Conservation (phyloP, 2,113 vertebrate species). For the Dascyllus trimaculatus region DNA sequence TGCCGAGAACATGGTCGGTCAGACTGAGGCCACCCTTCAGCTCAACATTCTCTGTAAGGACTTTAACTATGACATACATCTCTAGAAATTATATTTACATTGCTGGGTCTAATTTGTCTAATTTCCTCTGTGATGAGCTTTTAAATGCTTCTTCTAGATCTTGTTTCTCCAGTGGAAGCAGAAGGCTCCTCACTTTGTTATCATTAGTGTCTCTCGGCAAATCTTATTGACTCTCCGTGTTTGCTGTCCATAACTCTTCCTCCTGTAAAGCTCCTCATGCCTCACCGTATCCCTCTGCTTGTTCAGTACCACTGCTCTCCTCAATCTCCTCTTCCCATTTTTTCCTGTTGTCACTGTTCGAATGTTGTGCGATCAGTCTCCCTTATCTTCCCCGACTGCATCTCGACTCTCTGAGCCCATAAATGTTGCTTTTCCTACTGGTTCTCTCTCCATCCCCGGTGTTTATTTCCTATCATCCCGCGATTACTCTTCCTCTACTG, state of each 20-base stretch:
- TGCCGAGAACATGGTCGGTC: constrained; percentile 96
- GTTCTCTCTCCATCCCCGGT: constrained; percentile 38
- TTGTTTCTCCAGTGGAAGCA: constrained; percentile 56
- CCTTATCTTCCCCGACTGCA: constrained; percentile 3
- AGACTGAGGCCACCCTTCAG: constrained; percentile 89
- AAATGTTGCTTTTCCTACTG: constrained; percentile 59
- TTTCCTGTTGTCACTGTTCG: constrained; percentile 47
- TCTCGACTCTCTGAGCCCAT: constrained; percentile 30
- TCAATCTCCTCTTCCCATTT: constrained; percentile 40
- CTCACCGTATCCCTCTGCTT: constrained; percentile 53
- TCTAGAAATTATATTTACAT: constrained; percentile 26
- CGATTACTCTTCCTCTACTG: constrained; percentile 79
- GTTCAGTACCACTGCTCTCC: constrained; percentile 41
- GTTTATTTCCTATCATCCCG: constrained; percentile 64
- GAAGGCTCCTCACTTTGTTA: constrained; percentile 62
- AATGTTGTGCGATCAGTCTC: constrained; percentile 22
- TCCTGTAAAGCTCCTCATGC: constrained; percentile 73
- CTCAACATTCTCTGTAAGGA: constrained; percentile 97
- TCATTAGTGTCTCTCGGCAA: constrained; percentile 68
- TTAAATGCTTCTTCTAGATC: constrained; percentile 46
- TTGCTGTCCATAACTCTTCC: constrained; percentile 80
- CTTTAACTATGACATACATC: constrained; percentile 22
- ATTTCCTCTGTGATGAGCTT: constrained; percentile 55
- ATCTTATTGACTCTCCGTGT: constrained; percentile 74
- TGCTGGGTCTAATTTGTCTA: constrained; percentile 29